Evolutionary conservation across 2,113 vertebrate genomes (phyloP), one percentile per base, ranked within the genome.

Genomic region (Leptobrachium ailaonicum): DNA sequence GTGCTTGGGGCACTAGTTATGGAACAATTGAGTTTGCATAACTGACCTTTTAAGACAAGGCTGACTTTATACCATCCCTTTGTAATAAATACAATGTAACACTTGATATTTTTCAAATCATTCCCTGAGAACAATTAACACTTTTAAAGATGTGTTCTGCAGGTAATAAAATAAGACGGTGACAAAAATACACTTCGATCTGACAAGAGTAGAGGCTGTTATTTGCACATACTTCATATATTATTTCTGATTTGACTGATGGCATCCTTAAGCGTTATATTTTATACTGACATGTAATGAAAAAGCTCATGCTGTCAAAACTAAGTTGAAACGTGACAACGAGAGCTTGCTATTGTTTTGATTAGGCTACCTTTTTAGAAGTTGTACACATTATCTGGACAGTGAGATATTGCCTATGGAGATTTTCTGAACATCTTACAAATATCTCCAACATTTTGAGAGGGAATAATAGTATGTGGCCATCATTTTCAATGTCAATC

Each of bases 221-320:
- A 11, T 60, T 78, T 71, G 60, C 67, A 53, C 6, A 14, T 3
- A 45, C 41, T 32, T 45, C 53, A 70, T 77, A 64, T 77, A 58
- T 77, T 70, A 78, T 78, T 71, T 78, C 50, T 41, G 3, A 56
- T 62, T 13, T 76, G 75, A 76, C 2, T 76, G 64, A 68, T 68
- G 63, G 66, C 66, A 56, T 56, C 47, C 40, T 67, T n/a, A 14
- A 45, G 54, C 40, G 9, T 54, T 77, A 40, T 62, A 70, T 77
- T 62, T 41, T 45, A 70, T 13, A 45, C 54, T 71, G 76, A 78
- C 76, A 71, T 9, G 42, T 53, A 60, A 78, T 78, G 54, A 78
- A 71, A 78, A 71, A 63, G 56, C 54, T 42, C 62, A 66, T 62
- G 54, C 56, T 67, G 40, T 62, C 67, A 78, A 14, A 68, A 43